phyloP scores from a whole-genome alignment of 2,797 vertebrate genomes.

The Heliangelus exortis region DNA sequence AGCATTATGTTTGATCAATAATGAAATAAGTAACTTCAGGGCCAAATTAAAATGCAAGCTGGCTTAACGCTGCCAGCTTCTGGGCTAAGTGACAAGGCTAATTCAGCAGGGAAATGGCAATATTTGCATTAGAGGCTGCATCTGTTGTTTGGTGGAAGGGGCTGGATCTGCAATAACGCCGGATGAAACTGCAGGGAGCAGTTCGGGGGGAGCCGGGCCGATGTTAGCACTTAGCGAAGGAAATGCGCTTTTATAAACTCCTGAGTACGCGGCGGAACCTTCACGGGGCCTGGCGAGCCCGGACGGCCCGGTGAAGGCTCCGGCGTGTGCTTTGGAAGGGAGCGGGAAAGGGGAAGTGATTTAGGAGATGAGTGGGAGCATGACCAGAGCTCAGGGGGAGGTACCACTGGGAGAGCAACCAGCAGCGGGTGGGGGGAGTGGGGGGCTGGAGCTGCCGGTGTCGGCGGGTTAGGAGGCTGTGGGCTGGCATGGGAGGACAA shows the following conservation, averaged over 20 bases:
- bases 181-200: background rate
- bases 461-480: background rate
- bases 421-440: background rate
- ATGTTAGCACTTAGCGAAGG: background rate
- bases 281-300: too few relatives aligned
- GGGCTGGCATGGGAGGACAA: background rate
- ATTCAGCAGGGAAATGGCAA: slow-evolving; percentile 79
- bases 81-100: slow-evolving; percentile 87
- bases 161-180: slow-evolving; percentile 16
- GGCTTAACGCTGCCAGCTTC: slow-evolving; percentile 87
- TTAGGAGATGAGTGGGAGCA: background rate
- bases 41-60: slow-evolving; percentile 98
- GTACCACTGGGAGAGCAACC: rapidly evolving
- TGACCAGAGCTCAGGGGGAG: background rate
- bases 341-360: background rate
- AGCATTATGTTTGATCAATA: slow-evolving; percentile 99
- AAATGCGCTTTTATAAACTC: background rate
- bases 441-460: too few relatives aligned
- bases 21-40: slow-evolving; percentile 98
- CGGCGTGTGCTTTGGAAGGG: background rate
- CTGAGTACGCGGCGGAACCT: background rate
- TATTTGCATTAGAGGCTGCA: slow-evolving; percentile 78
- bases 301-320: background rate
- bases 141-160: slow-evolving; percentile 67
- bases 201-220: background rate